Conservation (phyloP, 2,797 vertebrate genomes). For the Eulemur coronatus region DNA sequence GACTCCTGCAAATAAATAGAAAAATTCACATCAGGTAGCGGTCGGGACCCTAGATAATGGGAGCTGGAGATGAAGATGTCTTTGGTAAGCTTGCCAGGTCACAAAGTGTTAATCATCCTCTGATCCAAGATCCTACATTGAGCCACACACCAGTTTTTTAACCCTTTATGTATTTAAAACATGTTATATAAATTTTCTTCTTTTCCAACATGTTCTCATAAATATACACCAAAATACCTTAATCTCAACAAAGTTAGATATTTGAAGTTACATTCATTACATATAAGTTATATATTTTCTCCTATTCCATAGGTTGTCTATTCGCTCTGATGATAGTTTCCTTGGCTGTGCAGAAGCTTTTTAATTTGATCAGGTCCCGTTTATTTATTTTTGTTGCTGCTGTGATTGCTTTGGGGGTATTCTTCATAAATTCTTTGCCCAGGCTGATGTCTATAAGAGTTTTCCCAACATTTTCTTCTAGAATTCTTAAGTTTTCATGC, state of each 20-base stretch:
- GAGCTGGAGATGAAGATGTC: fast-evolving
- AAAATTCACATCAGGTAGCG: neutral
- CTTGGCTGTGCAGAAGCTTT: no score
- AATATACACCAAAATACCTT: neutral
- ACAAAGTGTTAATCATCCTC: no score
- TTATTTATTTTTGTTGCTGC: no score
- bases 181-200: neutral
- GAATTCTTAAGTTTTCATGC: no score
- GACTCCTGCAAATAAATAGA: neutral
- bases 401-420: no score
- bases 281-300: no score
- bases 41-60: fast-evolving
- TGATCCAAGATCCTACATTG: fast-evolving
- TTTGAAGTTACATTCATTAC: neutral
- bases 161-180: neutral
- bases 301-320: no score
- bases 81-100: neutral
- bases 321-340: no score
- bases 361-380: no score
- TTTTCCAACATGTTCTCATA: neutral
- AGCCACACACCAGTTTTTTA: neutral
- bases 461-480: no score
- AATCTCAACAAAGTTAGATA: neutral
- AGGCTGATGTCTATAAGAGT: no score
- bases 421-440: no score